A percentile compares a stretch with the other conserved stretches of the same genome.
Evolutionary conservation across 2,888 invertebrate species (phyloP).

Genomic region (Heliconius hortense): DNA sequence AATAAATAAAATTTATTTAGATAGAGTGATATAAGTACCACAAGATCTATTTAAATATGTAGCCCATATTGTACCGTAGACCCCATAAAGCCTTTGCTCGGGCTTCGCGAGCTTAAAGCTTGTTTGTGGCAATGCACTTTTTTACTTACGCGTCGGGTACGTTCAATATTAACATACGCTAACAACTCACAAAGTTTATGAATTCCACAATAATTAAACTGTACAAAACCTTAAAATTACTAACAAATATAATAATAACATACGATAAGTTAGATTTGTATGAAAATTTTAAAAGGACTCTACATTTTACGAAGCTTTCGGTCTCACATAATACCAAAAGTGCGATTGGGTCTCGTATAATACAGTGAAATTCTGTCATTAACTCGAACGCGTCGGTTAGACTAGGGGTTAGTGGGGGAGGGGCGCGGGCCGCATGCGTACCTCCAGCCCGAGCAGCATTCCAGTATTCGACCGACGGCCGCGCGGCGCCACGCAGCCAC

Average conservation of each 20-base stretch:
- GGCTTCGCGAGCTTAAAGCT: slow-evolving; percentile 48
- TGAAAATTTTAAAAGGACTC: background rate
- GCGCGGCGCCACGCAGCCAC: slow-evolving; percentile 63
- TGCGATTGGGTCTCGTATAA: slow-evolving; percentile 37
- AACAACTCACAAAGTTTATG: background rate
- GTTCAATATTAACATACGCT: slow-evolving; percentile 43
- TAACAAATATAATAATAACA: background rate
- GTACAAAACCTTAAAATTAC: background rate
- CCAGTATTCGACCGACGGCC: slow-evolving; percentile 74
- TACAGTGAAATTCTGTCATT: slow-evolving; percentile 54
- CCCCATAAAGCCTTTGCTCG: slow-evolving; percentile 46
- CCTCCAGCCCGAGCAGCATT: slow-evolving; percentile 69
- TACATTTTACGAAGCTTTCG: slow-evolving; percentile 6
- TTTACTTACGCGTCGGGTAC: slow-evolving; percentile 48
- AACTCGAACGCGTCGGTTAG: slow-evolving; percentile 68
- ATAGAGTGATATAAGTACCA: slow-evolving; percentile 13
- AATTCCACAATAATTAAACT: background rate
- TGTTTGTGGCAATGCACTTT: slow-evolving; percentile 52
- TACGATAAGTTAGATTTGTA: background rate
- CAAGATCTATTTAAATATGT: slow-evolving; percentile 38
- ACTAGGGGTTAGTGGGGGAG: slow-evolving; percentile 49
- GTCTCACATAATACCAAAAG: slow-evolving; percentile 6
- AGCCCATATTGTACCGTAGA: slow-evolving; percentile 45
- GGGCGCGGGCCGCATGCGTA: slow-evolving; percentile 71
- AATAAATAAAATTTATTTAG: background rate